Evolutionary conservation across 2,797 vertebrate species (phyloP), one percentile per base, ranked within the genome.

Genomic region (Sardinella longiceps): DNA sequence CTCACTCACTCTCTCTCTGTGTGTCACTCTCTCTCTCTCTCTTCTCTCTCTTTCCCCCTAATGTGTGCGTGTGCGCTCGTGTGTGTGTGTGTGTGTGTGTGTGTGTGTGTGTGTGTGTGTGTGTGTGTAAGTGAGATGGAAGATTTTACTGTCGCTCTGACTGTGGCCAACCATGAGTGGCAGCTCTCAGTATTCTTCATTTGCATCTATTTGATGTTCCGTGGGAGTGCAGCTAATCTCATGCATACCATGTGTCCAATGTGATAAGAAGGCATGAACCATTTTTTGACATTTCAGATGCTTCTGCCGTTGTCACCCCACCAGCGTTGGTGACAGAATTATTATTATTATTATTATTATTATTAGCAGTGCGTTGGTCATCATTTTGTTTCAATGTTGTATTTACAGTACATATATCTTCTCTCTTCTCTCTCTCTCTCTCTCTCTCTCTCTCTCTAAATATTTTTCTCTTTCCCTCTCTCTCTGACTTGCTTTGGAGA

Each of bases 71-170:
- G 51, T 82, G 25, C 39, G 25, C 39, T 30, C 20, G 51, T 39
- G 28, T n/a, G 51, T 82, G 51, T 37, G 81, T 82, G 53, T 30
- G 51, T 60, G 20, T 63, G 50, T 80, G 83, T 58, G 50, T 45
- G 37, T 58, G 84, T 83, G 30, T 63, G 15, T 60, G 37, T 37
- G 56, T 25, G 9, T 6, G 20, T 66, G 23, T 14, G 58, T 66
- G 56, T 18, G 51, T 60, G 20, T 48, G 23, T 81, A 80, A 51
- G 18, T 30, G 51, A 48, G 30, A 74, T 74, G 66, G 66, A 74
- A 37, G 30, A 37, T 74, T 39, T 74, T 74, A 74, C 30, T 37
- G 30, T 74, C 14, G 20, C 53, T 74, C 30, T 74, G 14, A 74
- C 25, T 74, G 66, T 74, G 66, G 66, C 66, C 66, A 74, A 20